These are phyloP conservation scores for Laupala kohalensis DNA, from an alignment of 1,140 invertebrate species.

Conservation along the genomic window DNA sequence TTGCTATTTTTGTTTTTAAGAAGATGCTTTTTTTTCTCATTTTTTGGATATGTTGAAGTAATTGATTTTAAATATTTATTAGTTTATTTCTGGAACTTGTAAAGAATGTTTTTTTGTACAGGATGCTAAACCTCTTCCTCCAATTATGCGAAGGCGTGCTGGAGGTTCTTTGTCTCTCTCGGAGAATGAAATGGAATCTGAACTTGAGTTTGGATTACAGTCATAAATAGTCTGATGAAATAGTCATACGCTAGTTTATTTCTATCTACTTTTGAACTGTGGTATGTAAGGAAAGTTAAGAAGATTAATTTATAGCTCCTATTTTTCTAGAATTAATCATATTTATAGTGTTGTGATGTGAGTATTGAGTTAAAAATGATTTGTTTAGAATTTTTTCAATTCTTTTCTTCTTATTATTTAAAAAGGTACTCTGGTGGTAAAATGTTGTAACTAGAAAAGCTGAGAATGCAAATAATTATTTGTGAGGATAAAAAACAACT, in stretches of 20 bases:
- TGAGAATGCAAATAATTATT: too few species aligned
- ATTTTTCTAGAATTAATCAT: too few species aligned
- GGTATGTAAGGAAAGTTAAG: too few species aligned
- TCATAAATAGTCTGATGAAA: not conserved
- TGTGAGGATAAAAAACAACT: too few species aligned
- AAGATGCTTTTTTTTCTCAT: not conserved
- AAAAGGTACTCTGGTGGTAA: too few species aligned
- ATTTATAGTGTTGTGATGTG: too few species aligned
- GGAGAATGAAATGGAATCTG: slow-evolving; percentile 50
- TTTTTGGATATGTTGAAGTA: not conserved
- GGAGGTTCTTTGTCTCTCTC: slow-evolving; percentile 62
- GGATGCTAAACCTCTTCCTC: slow-evolving; percentile 6
- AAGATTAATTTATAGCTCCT: too few species aligned
- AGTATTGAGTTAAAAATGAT: too few species aligned
- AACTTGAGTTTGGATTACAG: slow-evolving; percentile 21
- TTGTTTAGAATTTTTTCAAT: too few species aligned
- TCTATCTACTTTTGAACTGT: not conserved
- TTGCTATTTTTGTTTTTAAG: not conserved
- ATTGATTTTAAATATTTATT: not conserved
- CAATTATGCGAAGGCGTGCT: slow-evolving; percentile 36
- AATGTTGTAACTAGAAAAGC: too few species aligned
- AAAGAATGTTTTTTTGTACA: slow-evolving; percentile 13
- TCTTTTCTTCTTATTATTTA: too few species aligned
- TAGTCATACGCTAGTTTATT: not conserved
- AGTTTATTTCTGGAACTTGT: too few species aligned